phyloP scores from a whole-genome alignment of 2,797 vertebrate species.

The Carcharodon carcharias region DNA sequence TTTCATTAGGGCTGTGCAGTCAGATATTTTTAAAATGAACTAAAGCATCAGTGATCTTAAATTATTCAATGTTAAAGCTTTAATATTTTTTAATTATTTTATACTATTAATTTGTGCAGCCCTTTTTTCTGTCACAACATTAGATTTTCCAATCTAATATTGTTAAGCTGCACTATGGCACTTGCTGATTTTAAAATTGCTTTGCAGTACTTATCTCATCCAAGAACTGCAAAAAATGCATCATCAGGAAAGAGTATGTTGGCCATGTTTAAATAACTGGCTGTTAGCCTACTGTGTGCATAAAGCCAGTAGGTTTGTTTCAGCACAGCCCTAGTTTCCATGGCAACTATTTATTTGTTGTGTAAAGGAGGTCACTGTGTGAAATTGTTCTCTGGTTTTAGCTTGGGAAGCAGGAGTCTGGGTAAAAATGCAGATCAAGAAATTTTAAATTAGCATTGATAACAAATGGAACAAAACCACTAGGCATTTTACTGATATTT shows the following conservation, averaged over 20 bases:
- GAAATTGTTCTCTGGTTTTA: neutral
- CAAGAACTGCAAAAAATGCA: slow-evolving; percentile 18
- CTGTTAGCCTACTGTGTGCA: neutral
- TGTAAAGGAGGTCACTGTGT: slow-evolving; percentile 2
- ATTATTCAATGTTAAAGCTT: slow-evolving; percentile 21
- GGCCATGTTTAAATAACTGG: slow-evolving; percentile 21
- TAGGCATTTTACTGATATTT: slow-evolving; percentile 49
- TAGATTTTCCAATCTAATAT: neutral
- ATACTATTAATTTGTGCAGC: slow-evolving; percentile 8
- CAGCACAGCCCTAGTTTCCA: slow-evolving; percentile 38
- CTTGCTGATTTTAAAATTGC: slow-evolving; percentile 18
- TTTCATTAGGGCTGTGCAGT: slow-evolving; percentile 46
- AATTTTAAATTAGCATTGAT: slow-evolving; percentile 43
- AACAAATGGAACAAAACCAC: slow-evolving; percentile 51
- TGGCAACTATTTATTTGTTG: slow-evolving; percentile 40
- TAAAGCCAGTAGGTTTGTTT: slow-evolving; percentile 6
- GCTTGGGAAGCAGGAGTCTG: slow-evolving; percentile 48
- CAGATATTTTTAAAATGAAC: slow-evolving; percentile 42
- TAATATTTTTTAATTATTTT: slow-evolving; percentile 29
- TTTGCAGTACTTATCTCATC: neutral
- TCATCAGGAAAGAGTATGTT: slow-evolving; percentile 35
- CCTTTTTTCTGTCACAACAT: neutral
- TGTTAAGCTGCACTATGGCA: neutral
- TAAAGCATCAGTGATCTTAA: slow-evolving; percentile 32
- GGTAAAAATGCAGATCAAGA: slow-evolving; percentile 45